These are phyloP conservation scores for Chlorops oryzae DNA, from an alignment of 1,140 invertebrate genomes.

Conservation along the genomic window DNA sequence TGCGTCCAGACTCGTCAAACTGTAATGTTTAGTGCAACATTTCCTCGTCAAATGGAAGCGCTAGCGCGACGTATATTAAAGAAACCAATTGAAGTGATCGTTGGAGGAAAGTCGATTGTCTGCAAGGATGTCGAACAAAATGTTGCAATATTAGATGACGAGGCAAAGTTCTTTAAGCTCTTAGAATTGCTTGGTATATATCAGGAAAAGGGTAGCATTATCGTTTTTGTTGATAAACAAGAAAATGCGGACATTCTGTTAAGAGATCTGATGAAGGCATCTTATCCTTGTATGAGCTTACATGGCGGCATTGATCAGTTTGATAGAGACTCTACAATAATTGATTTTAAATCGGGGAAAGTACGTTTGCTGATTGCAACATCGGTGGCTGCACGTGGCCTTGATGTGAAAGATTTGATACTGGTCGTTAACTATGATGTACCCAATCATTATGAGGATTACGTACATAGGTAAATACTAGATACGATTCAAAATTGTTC, in stretches of 20 bases:
- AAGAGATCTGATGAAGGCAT: constrained; percentile 94
- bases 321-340: constrained; percentile 95
- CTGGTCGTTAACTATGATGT: constrained; percentile 99
- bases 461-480: constrained; percentile 70
- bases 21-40: constrained; percentile 98
- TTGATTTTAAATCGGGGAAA: constrained; percentile 95
- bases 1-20: constrained; percentile 95
- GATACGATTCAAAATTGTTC: neutral
- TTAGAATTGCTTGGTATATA: constrained; percentile 92
- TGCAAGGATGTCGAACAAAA: constrained; percentile 98
- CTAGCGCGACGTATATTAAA: constrained; percentile 87
- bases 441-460: constrained; percentile 99
- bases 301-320: constrained; percentile 99
- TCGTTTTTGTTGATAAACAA: constrained; percentile 99
- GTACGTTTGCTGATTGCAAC: constrained; percentile 83
- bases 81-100: constrained; percentile 96
- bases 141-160: constrained; percentile 89
- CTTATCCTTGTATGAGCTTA: constrained; percentile 91
- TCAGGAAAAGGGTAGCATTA: constrained; percentile 86
- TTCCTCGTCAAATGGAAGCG: constrained; percentile 98
- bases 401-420: constrained; percentile 97
- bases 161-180: constrained; percentile 96
- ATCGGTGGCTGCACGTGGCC: constrained; percentile 91
- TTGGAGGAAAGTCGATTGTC: constrained; percentile 95
- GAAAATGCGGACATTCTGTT: constrained; percentile 93